Evolutionary conservation across 2,113 vertebrate species (phyloP).

Genomic region (Anolis carolinensis): DNA sequence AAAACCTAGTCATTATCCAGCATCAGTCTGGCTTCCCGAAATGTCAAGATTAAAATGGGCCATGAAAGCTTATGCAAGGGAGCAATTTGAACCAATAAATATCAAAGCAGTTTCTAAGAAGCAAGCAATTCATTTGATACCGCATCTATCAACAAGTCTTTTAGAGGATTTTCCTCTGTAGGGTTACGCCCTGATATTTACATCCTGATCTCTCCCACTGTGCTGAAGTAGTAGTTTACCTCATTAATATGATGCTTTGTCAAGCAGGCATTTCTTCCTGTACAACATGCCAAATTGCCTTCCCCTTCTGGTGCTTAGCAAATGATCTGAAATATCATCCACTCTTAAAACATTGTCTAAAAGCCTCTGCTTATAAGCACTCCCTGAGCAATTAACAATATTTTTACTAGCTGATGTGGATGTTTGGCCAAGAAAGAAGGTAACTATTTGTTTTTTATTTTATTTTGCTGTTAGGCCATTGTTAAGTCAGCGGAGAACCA

Average conservation of each 20-base stretch:
- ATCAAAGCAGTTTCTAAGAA: slow-evolving; percentile 79
- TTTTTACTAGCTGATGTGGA: slow-evolving; percentile 73
- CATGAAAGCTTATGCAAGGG: slow-evolving; percentile 74
- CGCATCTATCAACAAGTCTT: slow-evolving; percentile 79
- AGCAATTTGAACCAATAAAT: slow-evolving; percentile 86
- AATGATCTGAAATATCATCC: slow-evolving; percentile 52
- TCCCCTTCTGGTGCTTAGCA: slow-evolving; percentile 32
- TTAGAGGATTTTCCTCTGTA: slow-evolving; percentile 74
- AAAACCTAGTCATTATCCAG: slow-evolving; percentile 74
- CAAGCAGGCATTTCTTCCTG: slow-evolving; percentile 52
- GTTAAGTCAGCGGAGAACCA: slow-evolving; percentile 73
- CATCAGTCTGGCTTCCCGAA: slow-evolving; percentile 74
- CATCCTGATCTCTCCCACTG: slow-evolving; percentile 57
- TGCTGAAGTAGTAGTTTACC: slow-evolving; percentile 55
- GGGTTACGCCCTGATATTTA: slow-evolving; percentile 73
- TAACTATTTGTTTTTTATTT: slow-evolving; percentile 52
- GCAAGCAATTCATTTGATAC: slow-evolving; percentile 82
- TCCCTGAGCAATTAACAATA: slow-evolving; percentile 72
- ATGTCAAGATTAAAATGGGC: slow-evolving; percentile 76
- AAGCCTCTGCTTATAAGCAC: slow-evolving; percentile 35
- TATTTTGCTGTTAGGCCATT: slow-evolving; percentile 63
- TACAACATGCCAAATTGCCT: slow-evolving; percentile 50
- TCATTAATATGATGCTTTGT: slow-evolving; percentile 50
- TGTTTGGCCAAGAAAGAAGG: slow-evolving; percentile 56
- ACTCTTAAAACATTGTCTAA: slow-evolving; percentile 50